Evolutionary conservation across 35 echinoderm and acorn worm genomes (phyloP).

Genomic region (Antedon bifida): DNA sequence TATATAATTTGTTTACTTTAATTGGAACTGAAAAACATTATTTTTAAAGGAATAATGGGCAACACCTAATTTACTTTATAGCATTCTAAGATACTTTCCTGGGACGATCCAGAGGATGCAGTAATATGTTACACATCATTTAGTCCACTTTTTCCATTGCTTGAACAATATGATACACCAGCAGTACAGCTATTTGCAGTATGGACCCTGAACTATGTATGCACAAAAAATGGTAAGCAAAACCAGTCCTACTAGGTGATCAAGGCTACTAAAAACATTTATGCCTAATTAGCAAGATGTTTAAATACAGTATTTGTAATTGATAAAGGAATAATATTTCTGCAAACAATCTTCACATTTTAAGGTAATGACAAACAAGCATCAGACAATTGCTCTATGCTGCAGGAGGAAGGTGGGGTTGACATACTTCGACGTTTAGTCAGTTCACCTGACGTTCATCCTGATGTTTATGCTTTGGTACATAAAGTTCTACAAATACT

Average conservation of each 20-base stretch:
- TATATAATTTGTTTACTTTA: too few relatives aligned
- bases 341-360: too few relatives aligned
- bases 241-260: too few relatives aligned
- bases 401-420: constrained; percentile 68
- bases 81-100: constrained; percentile 75
- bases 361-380: too few relatives aligned
- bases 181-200: constrained; percentile 97
- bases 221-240: constrained; percentile 90
- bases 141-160: constrained; percentile 94
- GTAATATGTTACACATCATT: constrained; percentile 93
- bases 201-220: constrained; percentile 96
- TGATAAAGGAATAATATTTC: background rate
- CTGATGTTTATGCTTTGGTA: constrained; percentile 51
- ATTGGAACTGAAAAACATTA: too few relatives aligned
- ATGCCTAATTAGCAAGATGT: too few relatives aligned
- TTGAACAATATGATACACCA: constrained; percentile 48
- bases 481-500: constrained; percentile 53
- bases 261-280: too few relatives aligned
- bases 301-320: too few relatives aligned
- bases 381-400: constrained; percentile 79
- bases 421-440: constrained; percentile 56
- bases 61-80: too few relatives aligned
- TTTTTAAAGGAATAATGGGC: too few relatives aligned
- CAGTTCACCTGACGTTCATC: constrained; percentile 23
- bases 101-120: constrained; percentile 93